Evolutionary conservation across 2,888 invertebrate species (phyloP).

Genomic region (Hirtodrosophila duncani): DNA sequence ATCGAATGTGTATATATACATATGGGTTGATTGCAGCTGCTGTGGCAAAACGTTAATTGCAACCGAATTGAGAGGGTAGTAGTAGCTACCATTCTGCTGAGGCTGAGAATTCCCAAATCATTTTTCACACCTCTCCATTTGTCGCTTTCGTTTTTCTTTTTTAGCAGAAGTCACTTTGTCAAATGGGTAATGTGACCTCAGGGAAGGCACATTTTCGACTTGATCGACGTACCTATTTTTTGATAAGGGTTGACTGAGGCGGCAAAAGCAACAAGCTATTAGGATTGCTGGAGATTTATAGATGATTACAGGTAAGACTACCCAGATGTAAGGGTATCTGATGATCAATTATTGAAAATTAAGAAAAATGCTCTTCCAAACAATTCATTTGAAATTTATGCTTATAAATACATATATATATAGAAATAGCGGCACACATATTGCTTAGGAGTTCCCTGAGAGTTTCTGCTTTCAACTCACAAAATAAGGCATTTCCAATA

Average conservation of each 20-base stretch:
- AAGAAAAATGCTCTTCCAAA: too few species aligned
- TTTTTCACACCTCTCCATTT: conserved; percentile 56
- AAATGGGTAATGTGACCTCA: conserved; percentile 54
- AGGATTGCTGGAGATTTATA: conserved; percentile 18
- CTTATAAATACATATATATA: too few species aligned
- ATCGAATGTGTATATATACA: conserved; percentile 1
- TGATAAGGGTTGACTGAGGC: conserved; percentile 17
- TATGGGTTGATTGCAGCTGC: conserved; percentile 60
- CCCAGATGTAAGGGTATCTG: too few species aligned
- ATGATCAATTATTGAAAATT: too few species aligned
- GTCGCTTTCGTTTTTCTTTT: too few species aligned
- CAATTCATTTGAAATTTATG: too few species aligned
- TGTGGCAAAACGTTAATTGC: conserved; percentile 53
- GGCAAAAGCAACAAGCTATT: too few species aligned
- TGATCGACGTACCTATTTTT: conserved; percentile 2
- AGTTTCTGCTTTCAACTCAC: too few species aligned
- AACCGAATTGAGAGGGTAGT: conserved; percentile 4
- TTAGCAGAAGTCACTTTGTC: conserved; percentile 54
- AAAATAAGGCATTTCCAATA: too few species aligned
- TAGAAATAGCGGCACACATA: too few species aligned
- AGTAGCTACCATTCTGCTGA: background rate
- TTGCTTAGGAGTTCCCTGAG: too few species aligned
- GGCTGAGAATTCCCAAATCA: conserved; percentile 4
- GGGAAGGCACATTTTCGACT: conserved; percentile 42
- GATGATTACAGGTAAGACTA: too few species aligned